Evolutionary conservation across 2,113 vertebrate genomes (phyloP).

Genomic region (Panthera uncia): DNA sequence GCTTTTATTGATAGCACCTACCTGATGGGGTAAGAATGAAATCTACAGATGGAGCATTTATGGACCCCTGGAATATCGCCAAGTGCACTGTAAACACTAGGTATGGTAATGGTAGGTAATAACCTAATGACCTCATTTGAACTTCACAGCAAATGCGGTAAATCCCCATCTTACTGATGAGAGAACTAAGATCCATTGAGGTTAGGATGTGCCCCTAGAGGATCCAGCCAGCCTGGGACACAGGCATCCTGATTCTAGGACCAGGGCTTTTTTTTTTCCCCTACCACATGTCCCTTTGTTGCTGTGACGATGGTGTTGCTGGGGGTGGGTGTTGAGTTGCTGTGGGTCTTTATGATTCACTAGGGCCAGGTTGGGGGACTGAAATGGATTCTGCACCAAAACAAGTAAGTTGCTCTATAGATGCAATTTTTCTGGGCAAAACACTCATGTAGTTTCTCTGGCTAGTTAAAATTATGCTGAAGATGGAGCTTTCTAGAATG

Average conservation of each 20-base stretch:
- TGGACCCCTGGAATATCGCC: neutral
- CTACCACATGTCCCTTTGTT: neutral
- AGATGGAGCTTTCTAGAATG: neutral
- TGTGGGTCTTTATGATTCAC: neutral
- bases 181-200: neutral
- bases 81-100: neutral
- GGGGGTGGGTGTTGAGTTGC: neutral
- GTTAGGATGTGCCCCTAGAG: neutral
- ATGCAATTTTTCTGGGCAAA: neutral
- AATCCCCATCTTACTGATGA: neutral
- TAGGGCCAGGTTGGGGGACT: neutral
- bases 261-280: neutral
- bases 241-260: neutral
- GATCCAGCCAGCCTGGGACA: neutral
- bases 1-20: neutral
- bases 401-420: neutral
- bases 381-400: neutral
- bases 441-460: neutral
- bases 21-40: neutral
- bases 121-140: neutral
- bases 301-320: neutral
- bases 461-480: neutral
- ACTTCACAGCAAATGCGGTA: neutral
- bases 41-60: neutral
- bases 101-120: neutral